Conservation (phyloP, 2,113 vertebrate species). For the Isichthys henryi region DNA sequence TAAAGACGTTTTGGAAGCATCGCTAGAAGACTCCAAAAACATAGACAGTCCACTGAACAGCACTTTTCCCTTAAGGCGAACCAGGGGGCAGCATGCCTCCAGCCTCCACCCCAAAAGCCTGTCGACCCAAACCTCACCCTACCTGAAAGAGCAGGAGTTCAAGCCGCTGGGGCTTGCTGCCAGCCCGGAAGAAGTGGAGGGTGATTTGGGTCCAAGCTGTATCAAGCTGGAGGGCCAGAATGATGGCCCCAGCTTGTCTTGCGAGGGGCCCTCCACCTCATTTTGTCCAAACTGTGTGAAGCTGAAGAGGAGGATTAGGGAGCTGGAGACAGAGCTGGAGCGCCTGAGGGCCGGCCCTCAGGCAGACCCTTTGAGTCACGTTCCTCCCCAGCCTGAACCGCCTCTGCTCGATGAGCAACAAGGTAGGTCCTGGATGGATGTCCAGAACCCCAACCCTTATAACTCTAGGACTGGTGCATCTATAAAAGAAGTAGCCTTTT, state of each 20-base stretch:
- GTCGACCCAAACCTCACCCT: conserved; percentile 37
- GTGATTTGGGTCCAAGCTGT: conserved; percentile 24
- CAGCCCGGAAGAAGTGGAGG: conserved; percentile 33
- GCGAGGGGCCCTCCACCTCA: conserved; percentile 75
- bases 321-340: conserved; percentile 85
- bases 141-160: conserved; percentile 53
- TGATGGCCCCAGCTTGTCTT: conserved; percentile 53
- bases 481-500: neutral
- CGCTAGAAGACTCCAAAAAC: conserved; percentile 65
- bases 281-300: conserved; percentile 91
- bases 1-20: conserved; percentile 85
- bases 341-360: conserved; percentile 73
- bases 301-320: conserved; percentile 80
- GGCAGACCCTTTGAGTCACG: conserved; percentile 44
- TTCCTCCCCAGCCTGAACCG: conserved; percentile 68
- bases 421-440: conserved; percentile 63
- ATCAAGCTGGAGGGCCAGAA: conserved; percentile 73
- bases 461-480: neutral
- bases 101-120: conserved; percentile 46
- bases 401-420: conserved; percentile 74
- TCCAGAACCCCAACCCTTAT: neutral
- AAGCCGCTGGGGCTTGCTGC: conserved; percentile 46
- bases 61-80: conserved; percentile 56
- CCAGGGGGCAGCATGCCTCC: conserved; percentile 56
- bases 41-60: conserved; percentile 61